phyloP scores from a whole-genome alignment of 2,888 invertebrate species.

The Acleris literana region DNA sequence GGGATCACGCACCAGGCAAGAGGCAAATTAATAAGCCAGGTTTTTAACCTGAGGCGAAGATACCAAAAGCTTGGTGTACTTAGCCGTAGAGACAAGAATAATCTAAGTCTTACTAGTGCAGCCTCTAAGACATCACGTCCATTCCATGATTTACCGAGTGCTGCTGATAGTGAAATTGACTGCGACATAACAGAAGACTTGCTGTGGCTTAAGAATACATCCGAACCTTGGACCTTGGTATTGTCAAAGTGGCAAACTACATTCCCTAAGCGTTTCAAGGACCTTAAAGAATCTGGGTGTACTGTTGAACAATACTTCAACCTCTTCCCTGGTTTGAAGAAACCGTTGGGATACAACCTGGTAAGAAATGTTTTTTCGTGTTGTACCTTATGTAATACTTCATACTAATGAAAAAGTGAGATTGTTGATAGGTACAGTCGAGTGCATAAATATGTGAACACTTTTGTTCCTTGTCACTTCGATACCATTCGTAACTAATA shows the following conservation, averaged over 20 bases:
- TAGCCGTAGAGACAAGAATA: background rate
- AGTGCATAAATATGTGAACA: too few relatives aligned
- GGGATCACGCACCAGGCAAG: background rate
- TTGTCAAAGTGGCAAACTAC: background rate
- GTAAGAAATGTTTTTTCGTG: constrained; percentile 1
- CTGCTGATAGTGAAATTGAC: background rate
- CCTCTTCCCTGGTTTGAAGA: constrained; percentile 1
- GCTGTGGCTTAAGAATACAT: background rate
- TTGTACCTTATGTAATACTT: background rate
- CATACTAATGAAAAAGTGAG: background rate
- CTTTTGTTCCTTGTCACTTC: background rate
- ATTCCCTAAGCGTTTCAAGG: background rate
- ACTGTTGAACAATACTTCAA: background rate
- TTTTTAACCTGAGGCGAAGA: constrained; percentile 2
- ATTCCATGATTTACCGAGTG: background rate
- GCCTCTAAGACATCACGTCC: background rate
- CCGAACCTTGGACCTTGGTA: constrained; percentile 1
- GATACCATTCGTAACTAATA: background rate
- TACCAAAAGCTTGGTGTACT: constrained; percentile 2
- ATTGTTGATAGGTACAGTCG: background rate
- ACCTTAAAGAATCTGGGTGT: background rate
- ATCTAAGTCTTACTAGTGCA: background rate
- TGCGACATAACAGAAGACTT: background rate
- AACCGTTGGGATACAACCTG: constrained; percentile 5
- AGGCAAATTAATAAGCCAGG: constrained; percentile 1